Evolutionary conservation across 2,797 vertebrate genomes (phyloP), one percentile per base, ranked within the genome.

Genomic region (Dendrocincla fuliginosa): DNA sequence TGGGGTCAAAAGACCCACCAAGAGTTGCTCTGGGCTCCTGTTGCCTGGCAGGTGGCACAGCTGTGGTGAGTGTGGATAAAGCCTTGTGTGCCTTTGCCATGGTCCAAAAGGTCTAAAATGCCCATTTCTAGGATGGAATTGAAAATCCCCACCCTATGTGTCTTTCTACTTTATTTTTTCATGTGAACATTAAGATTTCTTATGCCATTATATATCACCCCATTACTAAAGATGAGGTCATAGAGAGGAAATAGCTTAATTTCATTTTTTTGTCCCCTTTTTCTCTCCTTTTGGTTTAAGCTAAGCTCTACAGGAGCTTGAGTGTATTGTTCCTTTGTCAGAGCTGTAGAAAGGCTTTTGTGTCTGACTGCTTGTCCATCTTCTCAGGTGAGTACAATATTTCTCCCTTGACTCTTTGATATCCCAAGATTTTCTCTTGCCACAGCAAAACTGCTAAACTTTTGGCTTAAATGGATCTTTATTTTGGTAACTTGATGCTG

Each of bases 321-420:
- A 60, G 76, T 53, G 77, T 78, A 42, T 77, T 60, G 56, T 65
- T 75, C 78, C 71, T 90, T 77, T 92, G 76, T 84, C 73, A 90
- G 85, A 80, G 61, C 71, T 71, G 28, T n/a, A 84, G 92, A 80
- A 93, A 42, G 33, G 69, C 37, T 93, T 95, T 94, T 86, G 52
- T 77, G 73, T 44, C 68, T 80, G 44, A 39, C 47, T 74, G 42
- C 74, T 69, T 70, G 52, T 60, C 76, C 69, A 6, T 68, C 64
- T 65, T 71, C 83, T 81, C 73, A 75, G 41, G 60, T 77, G 56
- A 80, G 41, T 25, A 55, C 47, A 39, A 7, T 59, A 44, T 85
- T 93, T 75, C 52, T 91, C 16, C 41, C 49, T 30, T 35, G 69
- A 33, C 47, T 90, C 37, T 91, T 52, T 77, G 76, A 71, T 88